Percentiles rank a stretch among this genome's conserved stretches.
Conservation (phyloP, 64 coral and sea anemone genomes). For the Montipora cactus region DNA sequence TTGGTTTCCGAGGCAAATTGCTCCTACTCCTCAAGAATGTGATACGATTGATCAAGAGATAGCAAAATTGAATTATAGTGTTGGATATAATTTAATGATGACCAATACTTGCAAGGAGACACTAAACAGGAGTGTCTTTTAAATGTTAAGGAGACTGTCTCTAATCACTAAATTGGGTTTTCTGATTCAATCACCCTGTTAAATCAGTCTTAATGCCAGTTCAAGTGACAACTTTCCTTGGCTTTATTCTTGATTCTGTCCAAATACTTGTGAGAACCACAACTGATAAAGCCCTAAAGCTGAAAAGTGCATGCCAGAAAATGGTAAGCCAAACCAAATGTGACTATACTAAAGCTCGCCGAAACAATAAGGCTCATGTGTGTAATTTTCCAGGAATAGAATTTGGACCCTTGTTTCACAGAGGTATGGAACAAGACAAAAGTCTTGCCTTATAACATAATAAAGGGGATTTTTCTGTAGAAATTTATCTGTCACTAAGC, state of each 20-base stretch:
- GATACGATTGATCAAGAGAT: conserved; percentile 34
- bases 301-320: background rate
- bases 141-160: conserved; percentile 20
- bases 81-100: conserved; percentile 32
- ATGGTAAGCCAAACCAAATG: background rate
- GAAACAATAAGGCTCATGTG: background rate
- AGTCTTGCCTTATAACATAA: background rate
- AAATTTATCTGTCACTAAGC: background rate
- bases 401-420: conserved; percentile 28
- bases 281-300: background rate
- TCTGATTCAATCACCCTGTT: conserved; percentile 3
- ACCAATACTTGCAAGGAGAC: conserved; percentile 43
- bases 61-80: conserved; percentile 13
- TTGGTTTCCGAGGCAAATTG: conserved; percentile 7
- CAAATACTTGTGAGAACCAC: conserved; percentile 32
- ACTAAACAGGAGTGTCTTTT: conserved; percentile 13
- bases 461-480: conserved; percentile 15
- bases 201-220: conserved; percentile 55
- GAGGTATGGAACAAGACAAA: conserved; percentile 2
- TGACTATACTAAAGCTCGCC: background rate
- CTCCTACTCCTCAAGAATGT: conserved; percentile 33
- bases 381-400: conserved; percentile 40
- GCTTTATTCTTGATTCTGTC: conserved; percentile 32
- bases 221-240: conserved; percentile 31
- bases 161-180: conserved; percentile 14